phyloP scores from a whole-genome alignment of 2,888 invertebrate species.

The Nowickia ferox region DNA sequence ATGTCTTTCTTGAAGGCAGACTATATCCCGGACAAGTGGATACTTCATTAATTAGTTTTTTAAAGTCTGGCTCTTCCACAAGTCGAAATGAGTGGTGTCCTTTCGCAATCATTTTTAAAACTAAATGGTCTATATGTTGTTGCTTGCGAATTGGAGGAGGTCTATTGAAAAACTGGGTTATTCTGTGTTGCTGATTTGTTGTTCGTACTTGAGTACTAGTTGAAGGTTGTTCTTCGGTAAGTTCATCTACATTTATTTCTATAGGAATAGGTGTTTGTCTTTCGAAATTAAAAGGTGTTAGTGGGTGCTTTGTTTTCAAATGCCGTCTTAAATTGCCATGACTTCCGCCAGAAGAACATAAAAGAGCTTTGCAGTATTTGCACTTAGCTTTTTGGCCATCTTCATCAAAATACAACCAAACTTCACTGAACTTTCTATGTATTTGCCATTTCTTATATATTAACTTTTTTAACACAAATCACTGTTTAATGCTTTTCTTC shows the following conservation, averaged over 20 bases:
- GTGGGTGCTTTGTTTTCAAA: slow-evolving; percentile 16
- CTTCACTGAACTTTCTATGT: too few relatives aligned
- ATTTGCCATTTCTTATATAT: not conserved
- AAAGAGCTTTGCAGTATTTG: slow-evolving; percentile 6
- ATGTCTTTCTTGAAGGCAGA: slow-evolving; percentile 2
- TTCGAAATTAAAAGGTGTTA: slow-evolving; percentile 13
- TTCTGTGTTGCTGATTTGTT: not conserved
- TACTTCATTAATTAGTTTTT: slow-evolving; percentile 2
- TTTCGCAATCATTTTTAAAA: slow-evolving; percentile 14
- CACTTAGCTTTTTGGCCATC: slow-evolving; percentile 53
- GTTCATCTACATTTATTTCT: not conserved
- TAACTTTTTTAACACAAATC: not conserved
- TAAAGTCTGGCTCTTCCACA: slow-evolving; percentile 18
- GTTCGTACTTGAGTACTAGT: not conserved
- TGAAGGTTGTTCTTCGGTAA: not conserved
- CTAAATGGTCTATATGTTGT: not conserved
- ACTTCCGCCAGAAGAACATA: slow-evolving; percentile 5
- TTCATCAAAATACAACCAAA: slow-evolving; percentile 32
- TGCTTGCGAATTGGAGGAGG: not conserved
- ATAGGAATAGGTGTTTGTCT: too few relatives aligned
- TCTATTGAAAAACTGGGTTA: too few relatives aligned
- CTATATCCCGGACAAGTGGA: not conserved
- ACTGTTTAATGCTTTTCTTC: not conserved
- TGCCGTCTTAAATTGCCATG: slow-evolving; percentile 30
- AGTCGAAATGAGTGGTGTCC: slow-evolving; percentile 16